Evolutionary conservation across 2,888 invertebrate species (phyloP).

Genomic region (Diaperis boleti): DNA sequence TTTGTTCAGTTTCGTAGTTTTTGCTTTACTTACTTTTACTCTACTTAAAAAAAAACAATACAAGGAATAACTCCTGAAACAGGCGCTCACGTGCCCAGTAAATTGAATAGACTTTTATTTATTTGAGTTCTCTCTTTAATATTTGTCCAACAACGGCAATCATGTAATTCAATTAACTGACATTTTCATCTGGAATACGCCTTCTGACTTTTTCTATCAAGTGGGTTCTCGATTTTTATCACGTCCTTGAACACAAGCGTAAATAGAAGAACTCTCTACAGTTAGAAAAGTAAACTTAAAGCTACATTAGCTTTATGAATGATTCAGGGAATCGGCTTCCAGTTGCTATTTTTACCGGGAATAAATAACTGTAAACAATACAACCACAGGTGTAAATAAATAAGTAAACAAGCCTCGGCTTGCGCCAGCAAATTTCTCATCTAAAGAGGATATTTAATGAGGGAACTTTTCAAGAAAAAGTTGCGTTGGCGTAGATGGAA

Average conservation of each 20-base stretch:
- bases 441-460: slow-evolving; percentile 3
- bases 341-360: slow-evolving; percentile 18
- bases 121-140: no score
- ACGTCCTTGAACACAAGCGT: slow-evolving; percentile 2
- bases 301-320: slow-evolving; percentile 22
- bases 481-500: not conserved
- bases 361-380: slow-evolving; percentile 9
- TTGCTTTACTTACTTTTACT: no score
- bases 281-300: slow-evolving; percentile 18
- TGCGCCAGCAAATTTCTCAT: slow-evolving; percentile 2
- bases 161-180: not conserved
- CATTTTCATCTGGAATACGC: not conserved
- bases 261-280: slow-evolving; percentile 20
- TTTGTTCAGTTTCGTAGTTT: no score
- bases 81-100: no score
- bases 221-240: not conserved
- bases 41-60: no score
- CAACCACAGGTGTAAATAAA: slow-evolving; percentile 16
- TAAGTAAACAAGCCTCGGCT: slow-evolving; percentile 5
- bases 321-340: slow-evolving; percentile 21
- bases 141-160: no score
- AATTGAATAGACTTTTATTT: no score
- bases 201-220: not conserved
- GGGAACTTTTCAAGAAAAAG: not conserved
- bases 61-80: no score